Conservation (phyloP, 2,113 vertebrate genomes). For the Atlantisia rogersi region DNA sequence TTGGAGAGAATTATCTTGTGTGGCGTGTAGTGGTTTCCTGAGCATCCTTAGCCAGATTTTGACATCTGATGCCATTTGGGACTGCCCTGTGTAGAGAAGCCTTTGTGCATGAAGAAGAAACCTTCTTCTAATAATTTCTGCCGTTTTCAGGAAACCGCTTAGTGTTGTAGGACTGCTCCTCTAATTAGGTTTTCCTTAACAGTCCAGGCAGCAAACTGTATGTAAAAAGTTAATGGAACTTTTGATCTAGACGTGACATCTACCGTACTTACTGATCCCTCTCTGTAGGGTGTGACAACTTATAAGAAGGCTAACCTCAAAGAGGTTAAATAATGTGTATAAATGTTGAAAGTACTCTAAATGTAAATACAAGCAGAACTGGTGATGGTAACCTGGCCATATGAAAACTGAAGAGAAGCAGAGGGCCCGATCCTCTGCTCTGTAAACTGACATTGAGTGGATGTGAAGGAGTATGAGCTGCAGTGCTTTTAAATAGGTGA, state of each 20-base stretch:
- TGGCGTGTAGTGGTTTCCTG: background rate
- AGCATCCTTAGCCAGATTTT: background rate
- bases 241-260: background rate
- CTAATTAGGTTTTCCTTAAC: background rate
- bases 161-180: background rate
- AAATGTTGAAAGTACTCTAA: conserved; percentile 10
- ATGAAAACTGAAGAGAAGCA: background rate
- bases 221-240: background rate
- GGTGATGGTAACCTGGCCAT: background rate
- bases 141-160: background rate
- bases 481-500: background rate
- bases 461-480: background rate
- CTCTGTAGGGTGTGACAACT: background rate
- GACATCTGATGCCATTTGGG: background rate
- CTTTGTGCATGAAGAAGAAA: background rate
- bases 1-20: background rate
- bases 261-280: background rate
- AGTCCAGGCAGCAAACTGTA: background rate
- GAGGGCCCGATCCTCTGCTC: background rate
- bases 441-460: accelerated
- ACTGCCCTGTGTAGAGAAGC: background rate
- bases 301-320: background rate
- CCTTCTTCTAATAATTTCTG: background rate
- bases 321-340: background rate
- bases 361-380: background rate